Base-by-base conservation (phyloP, 2,797 vertebrate species). In the Pseudotriccus pelzelni region DNA sequence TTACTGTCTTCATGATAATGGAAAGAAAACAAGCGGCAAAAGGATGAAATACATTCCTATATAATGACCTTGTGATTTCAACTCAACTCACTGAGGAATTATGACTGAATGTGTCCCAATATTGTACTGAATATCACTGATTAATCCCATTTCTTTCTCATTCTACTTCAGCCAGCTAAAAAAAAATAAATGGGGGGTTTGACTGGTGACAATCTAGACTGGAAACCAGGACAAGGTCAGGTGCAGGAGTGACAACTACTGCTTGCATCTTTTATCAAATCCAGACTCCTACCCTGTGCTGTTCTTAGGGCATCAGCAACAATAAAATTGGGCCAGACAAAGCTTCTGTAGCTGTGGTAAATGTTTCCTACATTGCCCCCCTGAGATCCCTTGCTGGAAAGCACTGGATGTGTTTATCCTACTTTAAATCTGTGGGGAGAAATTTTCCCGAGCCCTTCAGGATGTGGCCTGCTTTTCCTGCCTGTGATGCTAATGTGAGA, bases 21-120 rank as follows among this genome's bases (percentile, higher is more conserved):
- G 9, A 77, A 80, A 24, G 18, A 7, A 91, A 80, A 27, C 3
- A 53, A 28, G 64, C 58, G 14, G 15, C 9, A n/a, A 36, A 76
- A 80, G 0, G 22, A 20, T 53, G 16, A 68, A 73, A 76, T 49
- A 14, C 1, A 39, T 73, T 79, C 73, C 59, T 15, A 7, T 11
- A 7, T 22, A 28, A 55, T 0, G 6, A 21, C 7, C n/a, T 47
- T 49, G 32, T 80, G 39, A 62, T 32, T 77, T 41, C 44, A 18
- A 39, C 7, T 5, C 4, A 91, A 36, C 23, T 85, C 18, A 44
- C 14, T 0, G 0, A 55, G 19, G 14, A 10, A 12, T 85, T 55
- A 25, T 16, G 39, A 52, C 8, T 80, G 58, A 66, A 39, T 37
- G 2, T 8, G 4, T 39, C 76, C 37, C 0, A 2, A 5, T 24